Conservation (phyloP, 2,888 invertebrate species). For the Ptychoptera contaminata region DNA sequence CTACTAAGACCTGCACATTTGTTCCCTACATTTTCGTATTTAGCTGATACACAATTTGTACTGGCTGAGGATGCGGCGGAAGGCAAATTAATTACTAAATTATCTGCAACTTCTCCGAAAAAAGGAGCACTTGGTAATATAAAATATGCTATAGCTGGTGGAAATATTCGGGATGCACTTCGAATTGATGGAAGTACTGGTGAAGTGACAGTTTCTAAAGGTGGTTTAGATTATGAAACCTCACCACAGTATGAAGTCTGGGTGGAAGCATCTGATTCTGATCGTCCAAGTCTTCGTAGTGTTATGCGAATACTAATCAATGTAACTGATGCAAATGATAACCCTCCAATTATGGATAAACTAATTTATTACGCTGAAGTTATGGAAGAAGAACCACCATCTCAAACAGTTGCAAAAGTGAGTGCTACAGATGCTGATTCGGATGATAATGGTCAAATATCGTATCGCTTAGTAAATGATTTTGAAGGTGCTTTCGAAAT, state of each 20-base stretch:
- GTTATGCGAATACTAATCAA: constrained; percentile 71
- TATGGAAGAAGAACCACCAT: constrained; percentile 72
- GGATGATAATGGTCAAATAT: constrained; percentile 71
- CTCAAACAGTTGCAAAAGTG: constrained; percentile 57
- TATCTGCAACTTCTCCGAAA: constrained; percentile 68
- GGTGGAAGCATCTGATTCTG: constrained; percentile 80
- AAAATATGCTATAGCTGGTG: constrained; percentile 79
- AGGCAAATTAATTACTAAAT: constrained; percentile 58
- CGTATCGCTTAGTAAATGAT: constrained; percentile 57
- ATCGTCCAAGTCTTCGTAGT: constrained; percentile 62
- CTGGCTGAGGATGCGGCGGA: constrained; percentile 66
- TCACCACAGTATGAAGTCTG: constrained; percentile 75
- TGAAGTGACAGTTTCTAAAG: constrained; percentile 60
- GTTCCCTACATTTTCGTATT: constrained; percentile 64
- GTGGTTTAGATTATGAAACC: constrained; percentile 73
- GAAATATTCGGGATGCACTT: constrained; percentile 78
- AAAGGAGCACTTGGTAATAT: constrained; percentile 52
- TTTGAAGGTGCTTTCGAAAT: constrained; percentile 73
- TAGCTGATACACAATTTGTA: constrained; percentile 54
- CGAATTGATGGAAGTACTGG: constrained; percentile 64
- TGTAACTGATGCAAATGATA: constrained; percentile 87
- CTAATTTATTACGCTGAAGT: constrained; percentile 71
- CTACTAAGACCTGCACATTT: constrained; percentile 58
- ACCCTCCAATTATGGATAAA: constrained; percentile 68
- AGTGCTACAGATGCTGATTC: constrained; percentile 73